Conservation (phyloP, 2,113 vertebrate genomes). For the Columba janthina region DNA sequence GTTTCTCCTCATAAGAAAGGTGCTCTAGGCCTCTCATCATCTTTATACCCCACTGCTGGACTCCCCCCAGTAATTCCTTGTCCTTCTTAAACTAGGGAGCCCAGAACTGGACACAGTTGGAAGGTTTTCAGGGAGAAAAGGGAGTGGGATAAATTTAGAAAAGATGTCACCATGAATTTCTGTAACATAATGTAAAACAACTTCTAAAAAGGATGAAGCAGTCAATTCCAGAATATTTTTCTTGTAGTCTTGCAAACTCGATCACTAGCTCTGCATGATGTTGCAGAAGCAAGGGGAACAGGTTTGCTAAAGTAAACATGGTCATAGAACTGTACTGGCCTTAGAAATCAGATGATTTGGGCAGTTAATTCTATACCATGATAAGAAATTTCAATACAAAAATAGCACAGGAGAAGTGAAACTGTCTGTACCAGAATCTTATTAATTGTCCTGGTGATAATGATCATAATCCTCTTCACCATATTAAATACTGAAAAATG, state of each 20-base stretch:
- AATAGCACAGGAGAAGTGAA: neutral
- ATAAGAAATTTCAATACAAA: neutral
- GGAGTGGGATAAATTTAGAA: neutral
- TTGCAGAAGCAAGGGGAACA: slow-evolving; percentile 72
- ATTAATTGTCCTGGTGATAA: neutral
- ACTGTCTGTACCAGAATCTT: neutral
- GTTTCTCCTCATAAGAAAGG: too few relatives aligned
- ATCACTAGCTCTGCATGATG: slow-evolving; percentile 66
- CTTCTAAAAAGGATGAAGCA: neutral
- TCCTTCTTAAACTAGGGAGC: too few relatives aligned
- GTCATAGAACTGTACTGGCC: slow-evolving; percentile 44
- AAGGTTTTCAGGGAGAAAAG: neutral
- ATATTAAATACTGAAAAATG: neutral
- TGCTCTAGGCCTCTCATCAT: too few relatives aligned
- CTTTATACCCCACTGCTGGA: too few relatives aligned
- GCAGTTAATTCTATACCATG: slow-evolving; percentile 44
- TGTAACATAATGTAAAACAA: neutral
- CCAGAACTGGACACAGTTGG: neutral
- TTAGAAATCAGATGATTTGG: neutral
- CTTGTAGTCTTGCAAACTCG: slow-evolving; percentile 47
- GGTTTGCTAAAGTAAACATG: slow-evolving; percentile 67
- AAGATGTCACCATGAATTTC: neutral
- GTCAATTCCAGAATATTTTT: neutral
- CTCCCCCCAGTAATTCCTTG: too few relatives aligned
- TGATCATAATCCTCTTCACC: neutral